phyloP scores from a whole-genome alignment of 2,797 vertebrate species.

The Thamnophis elegans region DNA sequence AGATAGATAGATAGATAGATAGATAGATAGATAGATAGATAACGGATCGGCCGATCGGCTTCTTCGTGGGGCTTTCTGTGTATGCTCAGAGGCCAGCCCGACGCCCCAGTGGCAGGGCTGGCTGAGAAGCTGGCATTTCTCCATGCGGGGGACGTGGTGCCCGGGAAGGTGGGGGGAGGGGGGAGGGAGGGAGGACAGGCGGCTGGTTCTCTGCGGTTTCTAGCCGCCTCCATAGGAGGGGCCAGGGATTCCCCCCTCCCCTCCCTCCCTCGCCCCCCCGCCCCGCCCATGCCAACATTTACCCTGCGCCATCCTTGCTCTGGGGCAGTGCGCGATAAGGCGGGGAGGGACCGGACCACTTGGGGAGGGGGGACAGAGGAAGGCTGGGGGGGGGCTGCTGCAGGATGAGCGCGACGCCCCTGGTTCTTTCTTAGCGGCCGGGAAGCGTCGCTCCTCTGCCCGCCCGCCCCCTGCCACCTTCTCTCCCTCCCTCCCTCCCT shows the following conservation, averaged over 20 bases:
- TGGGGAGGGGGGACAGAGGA: not conserved
- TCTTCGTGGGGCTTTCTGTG: not conserved
- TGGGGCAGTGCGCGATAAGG: not conserved
- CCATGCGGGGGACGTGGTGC: not conserved
- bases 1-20: no score
- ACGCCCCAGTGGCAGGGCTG: not conserved
- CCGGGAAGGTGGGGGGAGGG: not conserved
- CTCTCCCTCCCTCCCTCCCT: not conserved
- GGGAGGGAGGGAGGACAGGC: not conserved
- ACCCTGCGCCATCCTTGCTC: not conserved
- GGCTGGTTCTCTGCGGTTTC: not conserved
- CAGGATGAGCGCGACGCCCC: not conserved
- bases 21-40: no score
- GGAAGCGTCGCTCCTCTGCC: not conserved
- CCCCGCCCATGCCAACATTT: fast-evolving
- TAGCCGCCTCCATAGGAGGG: not conserved
- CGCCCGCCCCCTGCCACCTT: not conserved
- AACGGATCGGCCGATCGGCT: not conserved
- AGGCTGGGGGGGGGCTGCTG: not conserved
- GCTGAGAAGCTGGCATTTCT: not conserved
- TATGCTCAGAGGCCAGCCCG: not conserved
- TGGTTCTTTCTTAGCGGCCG: not conserved
- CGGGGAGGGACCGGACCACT: constrained; percentile 26
- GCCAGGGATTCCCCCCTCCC: not conserved
- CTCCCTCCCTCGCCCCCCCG: fast-evolving